A percentile compares a stretch with the other conserved stretches of the same genome.
Conservation (phyloP, 2,797 vertebrate species). For the Pangasius sanitwongsei region DNA sequence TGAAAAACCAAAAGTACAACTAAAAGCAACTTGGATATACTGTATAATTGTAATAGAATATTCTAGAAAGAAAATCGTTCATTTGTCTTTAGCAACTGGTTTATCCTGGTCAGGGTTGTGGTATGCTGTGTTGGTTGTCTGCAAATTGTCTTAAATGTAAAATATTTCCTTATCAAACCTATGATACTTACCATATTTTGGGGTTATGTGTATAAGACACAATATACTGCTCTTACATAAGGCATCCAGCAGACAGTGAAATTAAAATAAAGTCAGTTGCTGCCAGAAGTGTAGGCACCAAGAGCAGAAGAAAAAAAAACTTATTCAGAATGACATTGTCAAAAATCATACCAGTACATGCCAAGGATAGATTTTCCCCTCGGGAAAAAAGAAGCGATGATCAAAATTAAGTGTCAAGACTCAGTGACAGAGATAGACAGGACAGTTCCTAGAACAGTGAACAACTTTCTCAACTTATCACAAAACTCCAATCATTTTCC, state of each 20-base stretch:
- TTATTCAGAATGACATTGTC: constrained; percentile 15
- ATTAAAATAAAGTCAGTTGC: constrained; percentile 8
- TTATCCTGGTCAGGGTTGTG: background rate
- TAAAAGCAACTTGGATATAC: background rate
- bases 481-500: background rate
- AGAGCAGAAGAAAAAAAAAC: constrained; percentile 6
- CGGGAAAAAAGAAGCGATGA: constrained; percentile 19
- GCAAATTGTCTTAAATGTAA: background rate
- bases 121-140: background rate
- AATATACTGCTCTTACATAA: constrained; percentile 3
- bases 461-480: background rate
- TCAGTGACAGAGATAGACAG: constrained; percentile 36
- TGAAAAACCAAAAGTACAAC: background rate
- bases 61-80: background rate
- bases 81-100: background rate
- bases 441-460: background rate
- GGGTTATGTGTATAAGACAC: background rate
- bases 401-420: constrained; percentile 32
- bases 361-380: constrained; percentile 19
- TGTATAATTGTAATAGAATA: background rate
- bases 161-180: background rate
- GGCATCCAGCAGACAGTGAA: constrained; percentile 16
- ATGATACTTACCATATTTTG: background rate
- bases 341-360: constrained; percentile 28
- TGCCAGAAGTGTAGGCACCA: constrained; percentile 14